phyloP scores from a whole-genome alignment of 2,888 invertebrate species.

The Mayetiola destructor region DNA sequence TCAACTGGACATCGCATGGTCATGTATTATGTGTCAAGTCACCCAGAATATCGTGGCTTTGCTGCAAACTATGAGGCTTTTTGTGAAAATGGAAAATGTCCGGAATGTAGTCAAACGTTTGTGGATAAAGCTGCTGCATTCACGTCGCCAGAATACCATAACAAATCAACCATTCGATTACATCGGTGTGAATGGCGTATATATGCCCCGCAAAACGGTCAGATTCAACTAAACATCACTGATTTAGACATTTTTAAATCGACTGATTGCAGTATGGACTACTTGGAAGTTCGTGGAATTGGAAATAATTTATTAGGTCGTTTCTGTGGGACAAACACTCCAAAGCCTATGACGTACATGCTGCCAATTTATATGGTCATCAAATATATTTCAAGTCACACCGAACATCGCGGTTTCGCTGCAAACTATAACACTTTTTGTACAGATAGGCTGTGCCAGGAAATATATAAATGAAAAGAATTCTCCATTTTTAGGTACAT shows the following conservation, averaged over 20 bases:
- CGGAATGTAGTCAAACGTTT: conserved; percentile 60
- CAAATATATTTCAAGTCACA: neutral
- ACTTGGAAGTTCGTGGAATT: conserved; percentile 61
- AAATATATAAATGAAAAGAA: neutral
- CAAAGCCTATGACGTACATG: neutral
- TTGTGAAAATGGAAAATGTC: conserved; percentile 35
- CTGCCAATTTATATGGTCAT: neutral
- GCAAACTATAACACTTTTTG: neutral
- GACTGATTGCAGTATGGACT: conserved; percentile 66
- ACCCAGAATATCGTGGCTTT: conserved; percentile 73
- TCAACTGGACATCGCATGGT: neutral
- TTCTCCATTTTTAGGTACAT: neutral
- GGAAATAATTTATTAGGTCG: neutral
- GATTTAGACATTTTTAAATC: conserved; percentile 58
- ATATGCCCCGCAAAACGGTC: conserved; percentile 83
- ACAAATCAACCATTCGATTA: conserved; percentile 24
- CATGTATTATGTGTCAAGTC: conserved; percentile 8
- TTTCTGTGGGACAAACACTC: neutral
- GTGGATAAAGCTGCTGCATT: conserved; percentile 66
- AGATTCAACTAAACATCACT: conserved; percentile 78
- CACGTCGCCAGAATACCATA: conserved; percentile 49
- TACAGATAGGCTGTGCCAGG: neutral
- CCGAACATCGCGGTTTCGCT: neutral
- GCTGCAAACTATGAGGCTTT: conserved; percentile 78
- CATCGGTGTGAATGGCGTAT: conserved; percentile 75